Conservation (phyloP, 2,797 vertebrate genomes). For the Malurus leucopterus region DNA sequence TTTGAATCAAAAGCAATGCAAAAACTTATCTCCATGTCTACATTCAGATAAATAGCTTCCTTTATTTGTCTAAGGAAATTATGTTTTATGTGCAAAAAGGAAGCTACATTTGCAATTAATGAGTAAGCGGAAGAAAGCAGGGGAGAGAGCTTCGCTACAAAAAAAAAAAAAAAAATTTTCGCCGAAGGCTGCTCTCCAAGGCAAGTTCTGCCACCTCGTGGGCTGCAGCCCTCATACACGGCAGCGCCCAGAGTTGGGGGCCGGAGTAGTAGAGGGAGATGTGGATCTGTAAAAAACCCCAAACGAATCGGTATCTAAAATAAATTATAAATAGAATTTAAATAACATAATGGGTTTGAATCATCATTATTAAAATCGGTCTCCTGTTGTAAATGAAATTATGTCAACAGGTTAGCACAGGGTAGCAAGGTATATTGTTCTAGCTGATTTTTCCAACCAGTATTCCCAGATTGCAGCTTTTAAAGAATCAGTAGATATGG, state of each 20-base stretch:
- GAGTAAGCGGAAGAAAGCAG: background rate
- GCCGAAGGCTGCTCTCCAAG: background rate
- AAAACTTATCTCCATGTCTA: background rate
- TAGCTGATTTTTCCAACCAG: background rate
- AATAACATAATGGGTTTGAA: background rate
- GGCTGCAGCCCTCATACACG: constrained; percentile 5
- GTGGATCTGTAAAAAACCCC: rapidly evolving
- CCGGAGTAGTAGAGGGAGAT: rapidly evolving
- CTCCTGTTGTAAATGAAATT: background rate
- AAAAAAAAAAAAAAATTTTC: rapidly evolving
- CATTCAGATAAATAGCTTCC: background rate
- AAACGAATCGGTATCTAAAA: background rate
- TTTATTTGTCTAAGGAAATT: background rate
- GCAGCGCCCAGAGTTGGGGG: background rate
- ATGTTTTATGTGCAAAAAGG: background rate
- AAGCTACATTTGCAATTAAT: background rate
- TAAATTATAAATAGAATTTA: background rate
- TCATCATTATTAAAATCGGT: background rate
- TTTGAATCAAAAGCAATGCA: background rate
- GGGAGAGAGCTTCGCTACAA: background rate
- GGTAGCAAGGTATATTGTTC: background rate
- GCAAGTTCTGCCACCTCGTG: constrained; percentile 51
- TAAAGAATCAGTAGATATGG: background rate
- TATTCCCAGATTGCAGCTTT: background rate
- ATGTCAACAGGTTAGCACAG: background rate